These are phyloP conservation scores for Leucophenga montana DNA, from an alignment of 2,888 invertebrate species.

Conservation along the genomic window DNA sequence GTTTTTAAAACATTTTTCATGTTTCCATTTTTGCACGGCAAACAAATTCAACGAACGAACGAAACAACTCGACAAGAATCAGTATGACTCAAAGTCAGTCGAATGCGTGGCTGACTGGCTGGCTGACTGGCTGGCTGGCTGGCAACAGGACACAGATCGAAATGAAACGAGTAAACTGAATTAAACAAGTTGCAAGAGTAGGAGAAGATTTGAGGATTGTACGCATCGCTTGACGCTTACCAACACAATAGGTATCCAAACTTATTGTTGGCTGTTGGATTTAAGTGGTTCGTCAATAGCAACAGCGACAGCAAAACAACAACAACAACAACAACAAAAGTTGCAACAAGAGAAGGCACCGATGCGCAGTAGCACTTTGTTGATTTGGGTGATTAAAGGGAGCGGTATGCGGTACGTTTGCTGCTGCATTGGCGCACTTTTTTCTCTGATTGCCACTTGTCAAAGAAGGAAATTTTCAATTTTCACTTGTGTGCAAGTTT, in stretches of 20 bases:
- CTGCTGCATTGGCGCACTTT: background rate
- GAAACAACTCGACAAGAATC: slow-evolving; percentile 15
- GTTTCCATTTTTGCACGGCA: slow-evolving; percentile 20
- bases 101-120: too few relatives aligned
- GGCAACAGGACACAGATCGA: background rate
- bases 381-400: too few relatives aligned
- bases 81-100: background rate
- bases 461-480: slow-evolving; percentile 28
- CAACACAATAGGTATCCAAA: slow-evolving; percentile 28
- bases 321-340: too few relatives aligned
- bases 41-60: slow-evolving; percentile 6
- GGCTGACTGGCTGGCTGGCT: too few relatives aligned
- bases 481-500: slow-evolving; percentile 24
- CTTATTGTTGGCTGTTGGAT: slow-evolving; percentile 25
- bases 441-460: slow-evolving; percentile 20
- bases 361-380: slow-evolving; percentile 6
- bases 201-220: background rate
- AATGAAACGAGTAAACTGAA: background rate
- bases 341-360: background rate
- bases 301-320: slow-evolving; percentile 21
- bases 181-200: background rate
- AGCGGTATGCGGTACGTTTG: too few relatives aligned
- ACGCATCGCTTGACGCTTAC: slow-evolving; percentile 1
- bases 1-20: slow-evolving; percentile 29
- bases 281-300: slow-evolving; percentile 29